A percentile compares a stretch with the other conserved stretches of the same genome.
These are phyloP conservation scores for Danaus plexippus DNA, from an alignment of 1,140 invertebrate genomes.

Conservation along the genomic window DNA sequence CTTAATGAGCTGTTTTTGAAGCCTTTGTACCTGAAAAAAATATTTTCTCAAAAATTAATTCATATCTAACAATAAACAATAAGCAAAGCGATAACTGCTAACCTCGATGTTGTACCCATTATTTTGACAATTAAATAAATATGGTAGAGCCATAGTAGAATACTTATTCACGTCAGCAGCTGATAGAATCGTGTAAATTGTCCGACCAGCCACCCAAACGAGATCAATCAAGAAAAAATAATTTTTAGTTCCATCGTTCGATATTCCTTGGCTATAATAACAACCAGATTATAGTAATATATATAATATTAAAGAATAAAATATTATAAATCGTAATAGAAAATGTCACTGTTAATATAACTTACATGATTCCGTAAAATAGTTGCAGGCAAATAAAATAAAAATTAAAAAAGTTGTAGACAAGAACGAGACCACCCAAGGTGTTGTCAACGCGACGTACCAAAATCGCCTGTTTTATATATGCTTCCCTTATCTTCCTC, in stretches of 20 bases:
- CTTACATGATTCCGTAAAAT: no score
- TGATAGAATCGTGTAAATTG: constrained; percentile 18
- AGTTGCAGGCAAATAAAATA: no score
- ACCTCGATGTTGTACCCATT: constrained; percentile 15
- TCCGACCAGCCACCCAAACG: no score
- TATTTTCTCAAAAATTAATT: constrained; percentile 1
- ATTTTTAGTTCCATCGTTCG: constrained; percentile 17
- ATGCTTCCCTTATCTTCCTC: constrained; percentile 70
- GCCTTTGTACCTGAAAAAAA: constrained; percentile 73
- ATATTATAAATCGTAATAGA: no score
- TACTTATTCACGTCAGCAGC: constrained; percentile 36
- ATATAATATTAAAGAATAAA: no score
- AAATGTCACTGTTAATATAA: no score
- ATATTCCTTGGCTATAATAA: constrained; percentile 23
- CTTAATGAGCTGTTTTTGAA: constrained; percentile 74
- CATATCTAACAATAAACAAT: background rate
- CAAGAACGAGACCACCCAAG: no score
- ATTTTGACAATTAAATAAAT: constrained; percentile 13
- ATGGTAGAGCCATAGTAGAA: constrained; percentile 32
- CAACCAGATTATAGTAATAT: background rate
- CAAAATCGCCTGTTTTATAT: constrained; percentile 59
- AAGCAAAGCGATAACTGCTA: constrained; percentile 6
- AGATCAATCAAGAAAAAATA: constrained; percentile 8
- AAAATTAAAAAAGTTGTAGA: no score
- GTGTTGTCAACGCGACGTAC: no score